Conservation (phyloP, 2,113 vertebrate species). For the Xiphias gladius region DNA sequence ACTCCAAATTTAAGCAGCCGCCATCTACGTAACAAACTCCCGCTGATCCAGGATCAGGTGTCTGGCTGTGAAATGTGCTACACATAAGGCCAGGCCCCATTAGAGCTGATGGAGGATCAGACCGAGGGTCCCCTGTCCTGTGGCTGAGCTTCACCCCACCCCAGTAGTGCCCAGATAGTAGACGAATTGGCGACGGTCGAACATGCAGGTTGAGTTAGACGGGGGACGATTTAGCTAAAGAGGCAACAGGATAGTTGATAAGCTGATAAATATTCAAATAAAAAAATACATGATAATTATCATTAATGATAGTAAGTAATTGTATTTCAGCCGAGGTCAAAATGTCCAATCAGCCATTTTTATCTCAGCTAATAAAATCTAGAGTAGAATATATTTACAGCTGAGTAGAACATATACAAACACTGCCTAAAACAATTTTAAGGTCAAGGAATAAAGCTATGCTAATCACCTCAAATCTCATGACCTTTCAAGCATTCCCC, state of each 20-base stretch:
- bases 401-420: not conserved
- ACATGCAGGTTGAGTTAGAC: slow-evolving; percentile 10
- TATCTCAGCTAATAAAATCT: not conserved
- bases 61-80: slow-evolving; percentile 59
- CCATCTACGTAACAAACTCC: slow-evolving; percentile 44
- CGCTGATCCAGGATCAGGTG: slow-evolving; percentile 58
- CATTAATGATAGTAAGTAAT: not conserved
- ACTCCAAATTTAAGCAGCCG: slow-evolving; percentile 3
- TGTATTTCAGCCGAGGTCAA: not conserved
- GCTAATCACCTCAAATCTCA: slow-evolving; percentile 46
- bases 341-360: not conserved
- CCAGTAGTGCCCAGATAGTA: slow-evolving; percentile 47
- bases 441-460: slow-evolving; percentile 26
- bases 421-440: not conserved
- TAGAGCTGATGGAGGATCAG: slow-evolving; percentile 65
- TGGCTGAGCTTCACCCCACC: slow-evolving; percentile 21
- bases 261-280: not conserved
- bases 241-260: too few species aligned
- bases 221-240: slow-evolving; percentile 4
- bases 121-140: slow-evolving; percentile 26
- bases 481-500: slow-evolving; percentile 48
- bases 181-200: slow-evolving; percentile 36
- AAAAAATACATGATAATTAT: not conserved
- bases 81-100: slow-evolving; percentile 61
- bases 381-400: not conserved